Evolutionary conservation across 2,113 vertebrate genomes (phyloP).

Genomic region (Hippocampus mohnikei): DNA sequence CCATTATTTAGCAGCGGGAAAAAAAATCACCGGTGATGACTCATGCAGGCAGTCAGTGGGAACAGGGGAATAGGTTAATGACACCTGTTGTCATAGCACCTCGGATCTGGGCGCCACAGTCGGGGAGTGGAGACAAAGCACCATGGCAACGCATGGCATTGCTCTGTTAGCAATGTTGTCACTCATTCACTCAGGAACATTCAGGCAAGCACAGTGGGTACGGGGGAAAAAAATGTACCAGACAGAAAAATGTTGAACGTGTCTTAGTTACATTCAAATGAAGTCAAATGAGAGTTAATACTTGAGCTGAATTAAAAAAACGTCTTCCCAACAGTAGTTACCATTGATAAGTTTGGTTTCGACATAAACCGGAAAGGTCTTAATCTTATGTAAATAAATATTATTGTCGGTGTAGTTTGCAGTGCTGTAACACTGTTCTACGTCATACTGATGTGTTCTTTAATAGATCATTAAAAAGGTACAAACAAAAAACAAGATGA

Average conservation of each 20-base stretch:
- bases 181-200: conserved; percentile 30
- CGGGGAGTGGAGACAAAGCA: conserved; percentile 21
- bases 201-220: conserved; percentile 19
- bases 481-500: no score
- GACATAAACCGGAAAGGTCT: no score
- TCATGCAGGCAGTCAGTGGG: conserved; percentile 11
- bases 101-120: conserved; percentile 38
- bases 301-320: no score
- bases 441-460: no score
- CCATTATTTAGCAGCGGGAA: not conserved
- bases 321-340: no score
- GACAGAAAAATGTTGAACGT: not conserved
- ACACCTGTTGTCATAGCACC: conserved; percentile 64
- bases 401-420: no score
- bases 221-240: not conserved
- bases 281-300: not conserved
- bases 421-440: no score
- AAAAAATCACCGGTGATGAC: conserved; percentile 8
- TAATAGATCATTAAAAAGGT: no score
- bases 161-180: conserved; percentile 19
- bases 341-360: no score
- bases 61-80: conserved; percentile 42
- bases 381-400: no score
- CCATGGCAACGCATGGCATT: conserved; percentile 62
- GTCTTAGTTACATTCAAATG: not conserved